phyloP scores from a whole-genome alignment of 2,797 vertebrate genomes.

The Dicrostonyx torquatus region DNA sequence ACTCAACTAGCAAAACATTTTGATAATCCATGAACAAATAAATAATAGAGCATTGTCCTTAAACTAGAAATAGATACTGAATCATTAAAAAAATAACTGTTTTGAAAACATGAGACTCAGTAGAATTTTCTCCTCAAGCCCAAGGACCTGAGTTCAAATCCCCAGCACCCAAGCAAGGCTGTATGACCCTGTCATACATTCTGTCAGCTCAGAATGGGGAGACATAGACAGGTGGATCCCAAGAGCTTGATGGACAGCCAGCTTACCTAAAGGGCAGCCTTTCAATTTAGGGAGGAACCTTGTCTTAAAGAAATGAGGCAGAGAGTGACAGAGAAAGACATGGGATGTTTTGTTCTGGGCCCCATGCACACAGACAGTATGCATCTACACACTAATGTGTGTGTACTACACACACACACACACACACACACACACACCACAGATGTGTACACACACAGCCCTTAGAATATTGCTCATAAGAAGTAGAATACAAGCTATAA shows the following conservation, averaged over 20 bases:
- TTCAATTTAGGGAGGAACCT: background rate
- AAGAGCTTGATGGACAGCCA: background rate
- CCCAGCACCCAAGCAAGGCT: background rate
- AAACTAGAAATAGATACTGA: slow-evolving; percentile 26
- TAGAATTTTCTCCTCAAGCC: background rate
- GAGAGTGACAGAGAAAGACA: background rate
- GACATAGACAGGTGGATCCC: background rate
- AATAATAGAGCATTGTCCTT: slow-evolving; percentile 22
- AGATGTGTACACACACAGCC: background rate
- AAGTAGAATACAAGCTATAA: background rate
- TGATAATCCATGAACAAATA: slow-evolving; percentile 49
- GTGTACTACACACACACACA: background rate
- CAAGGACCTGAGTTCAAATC: background rate
- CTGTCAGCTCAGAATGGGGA: background rate
- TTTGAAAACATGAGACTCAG: background rate
- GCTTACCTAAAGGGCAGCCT: background rate
- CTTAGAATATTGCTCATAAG: slow-evolving; percentile 18
- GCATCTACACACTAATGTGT: background rate
- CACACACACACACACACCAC: background rate
- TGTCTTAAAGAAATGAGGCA: background rate
- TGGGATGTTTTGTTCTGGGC: background rate
- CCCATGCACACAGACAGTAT: background rate
- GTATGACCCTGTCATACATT: background rate
- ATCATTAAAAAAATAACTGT: slow-evolving; percentile 12
- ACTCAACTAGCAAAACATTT: background rate